A percentile compares a stretch with the other conserved stretches of the same genome.
Conservation (phyloP, 2,113 vertebrate genomes). For the Calyptommatus sinebrachiatus region DNA sequence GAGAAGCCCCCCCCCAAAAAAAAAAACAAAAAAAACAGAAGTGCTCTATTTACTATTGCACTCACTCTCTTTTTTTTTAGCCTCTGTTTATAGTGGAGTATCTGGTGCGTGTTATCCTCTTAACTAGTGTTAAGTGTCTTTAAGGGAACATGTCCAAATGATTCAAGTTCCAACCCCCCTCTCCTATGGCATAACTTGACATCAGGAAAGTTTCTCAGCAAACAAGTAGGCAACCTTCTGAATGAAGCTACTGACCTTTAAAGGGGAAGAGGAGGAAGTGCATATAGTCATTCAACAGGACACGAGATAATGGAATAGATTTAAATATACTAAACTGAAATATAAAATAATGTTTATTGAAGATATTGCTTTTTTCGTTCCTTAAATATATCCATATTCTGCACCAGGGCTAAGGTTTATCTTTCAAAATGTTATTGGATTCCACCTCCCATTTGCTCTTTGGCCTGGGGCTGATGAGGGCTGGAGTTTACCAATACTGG, state of each 20-base stretch:
- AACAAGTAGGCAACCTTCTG: neutral
- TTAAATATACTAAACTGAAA: too few relatives aligned
- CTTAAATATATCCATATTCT: too few relatives aligned
- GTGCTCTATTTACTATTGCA: neutral
- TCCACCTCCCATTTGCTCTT: too few relatives aligned
- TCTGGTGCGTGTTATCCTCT: neutral
- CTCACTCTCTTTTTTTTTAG: neutral
- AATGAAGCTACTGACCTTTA: constrained; percentile 13
- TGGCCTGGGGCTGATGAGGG: too few relatives aligned
- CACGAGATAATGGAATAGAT: neutral
- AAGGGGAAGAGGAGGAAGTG: neutral
- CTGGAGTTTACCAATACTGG: too few relatives aligned
- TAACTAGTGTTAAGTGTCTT: constrained; percentile 9
- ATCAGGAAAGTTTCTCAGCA: neutral
- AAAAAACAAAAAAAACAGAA: neutral
- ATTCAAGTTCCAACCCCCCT: constrained; percentile 1
- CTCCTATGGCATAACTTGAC: constrained; percentile 1
- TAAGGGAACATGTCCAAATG: constrained; percentile 15
- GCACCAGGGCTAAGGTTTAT: too few relatives aligned
- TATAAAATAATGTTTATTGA: too few relatives aligned
- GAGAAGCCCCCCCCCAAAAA: neutral
- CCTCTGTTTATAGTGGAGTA: neutral
- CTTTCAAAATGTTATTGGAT: too few relatives aligned
- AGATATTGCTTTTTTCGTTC: too few relatives aligned
- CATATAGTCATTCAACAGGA: neutral